These are phyloP conservation scores for Strigamia transsilvanica DNA, from an alignment of 2,888 invertebrate species.

Conservation along the genomic window DNA sequence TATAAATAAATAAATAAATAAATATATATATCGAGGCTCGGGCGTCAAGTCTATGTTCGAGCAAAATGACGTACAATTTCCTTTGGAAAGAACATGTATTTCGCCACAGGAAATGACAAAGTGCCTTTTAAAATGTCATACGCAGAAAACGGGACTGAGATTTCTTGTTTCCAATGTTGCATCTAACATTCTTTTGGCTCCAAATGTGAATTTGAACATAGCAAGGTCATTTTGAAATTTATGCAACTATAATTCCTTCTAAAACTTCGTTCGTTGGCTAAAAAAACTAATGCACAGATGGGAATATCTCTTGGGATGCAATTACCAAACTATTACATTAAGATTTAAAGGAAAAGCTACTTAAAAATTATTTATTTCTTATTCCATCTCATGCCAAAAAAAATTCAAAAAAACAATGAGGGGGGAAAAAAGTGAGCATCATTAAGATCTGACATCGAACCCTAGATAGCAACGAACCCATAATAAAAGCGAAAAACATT, in stretches of 20 bases:
- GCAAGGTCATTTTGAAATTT: not conserved
- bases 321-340: not conserved
- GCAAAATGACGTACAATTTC: conserved; percentile 26
- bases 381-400: conserved; percentile 1
- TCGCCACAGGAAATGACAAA: conserved; percentile 30
- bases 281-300: not conserved
- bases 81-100: conserved; percentile 17
- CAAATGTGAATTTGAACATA: conserved; percentile 15
- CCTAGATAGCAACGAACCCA: conserved; percentile 21
- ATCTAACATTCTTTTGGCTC: not conserved
- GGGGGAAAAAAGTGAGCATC: not conserved
- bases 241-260: not conserved
- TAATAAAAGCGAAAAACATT: conserved; percentile 26
- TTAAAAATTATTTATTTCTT: not conserved
- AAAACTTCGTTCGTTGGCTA: not conserved
- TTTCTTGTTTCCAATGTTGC: conserved; percentile 26
- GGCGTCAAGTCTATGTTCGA: conserved; percentile 9
- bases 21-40: not conserved
- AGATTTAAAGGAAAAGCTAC: not conserved
- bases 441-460: conserved; percentile 26
- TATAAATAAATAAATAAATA: not conserved
- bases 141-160: conserved; percentile 21
- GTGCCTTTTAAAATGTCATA: conserved; percentile 20
- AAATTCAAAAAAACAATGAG: not conserved
- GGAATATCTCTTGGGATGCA: conserved; percentile 1